These are phyloP conservation scores for Phalloptychus januarius DNA, from an alignment of 2,797 vertebrate species.

Conservation along the genomic window DNA sequence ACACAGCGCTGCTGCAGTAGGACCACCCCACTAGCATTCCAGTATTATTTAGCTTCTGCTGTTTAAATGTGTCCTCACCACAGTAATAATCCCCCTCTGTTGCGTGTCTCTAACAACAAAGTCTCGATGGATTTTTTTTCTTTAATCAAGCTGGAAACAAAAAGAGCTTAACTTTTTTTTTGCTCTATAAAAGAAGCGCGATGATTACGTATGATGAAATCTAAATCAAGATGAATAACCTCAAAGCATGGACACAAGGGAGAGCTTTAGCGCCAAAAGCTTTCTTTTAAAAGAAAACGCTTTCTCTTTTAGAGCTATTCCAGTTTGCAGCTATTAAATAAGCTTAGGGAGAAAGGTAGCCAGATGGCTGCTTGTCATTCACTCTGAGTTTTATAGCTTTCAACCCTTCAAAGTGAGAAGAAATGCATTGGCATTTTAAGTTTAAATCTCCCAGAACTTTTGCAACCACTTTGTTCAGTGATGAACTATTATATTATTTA, in stretches of 20 bases:
- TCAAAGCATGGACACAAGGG: slow-evolving; percentile 54
- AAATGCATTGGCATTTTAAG: slow-evolving; percentile 32
- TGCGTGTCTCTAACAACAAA: slow-evolving; percentile 29
- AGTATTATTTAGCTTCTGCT: slow-evolving; percentile 17
- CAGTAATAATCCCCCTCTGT: slow-evolving; percentile 40
- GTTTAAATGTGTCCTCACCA: slow-evolving; percentile 26
- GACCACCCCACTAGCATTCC: slow-evolving; percentile 21
- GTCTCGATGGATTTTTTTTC: slow-evolving; percentile 38
- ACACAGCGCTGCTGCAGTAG: not conserved
- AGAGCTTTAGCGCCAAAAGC: slow-evolving; percentile 57
- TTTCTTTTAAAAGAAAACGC: slow-evolving; percentile 53
- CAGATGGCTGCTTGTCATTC: slow-evolving; percentile 73
- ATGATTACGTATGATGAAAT: slow-evolving; percentile 62
- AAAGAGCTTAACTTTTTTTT: slow-evolving; percentile 52
- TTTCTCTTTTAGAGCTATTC: slow-evolving; percentile 67
- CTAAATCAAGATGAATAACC: slow-evolving; percentile 61
- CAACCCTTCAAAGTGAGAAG: slow-evolving; percentile 42
- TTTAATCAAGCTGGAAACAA: slow-evolving; percentile 50
- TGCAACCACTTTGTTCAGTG: not conserved
- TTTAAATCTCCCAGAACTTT: slow-evolving; percentile 23
- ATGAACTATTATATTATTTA: not conserved
- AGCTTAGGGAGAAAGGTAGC: slow-evolving; percentile 41
- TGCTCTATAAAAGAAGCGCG: slow-evolving; percentile 27
- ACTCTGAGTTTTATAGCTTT: slow-evolving; percentile 41
- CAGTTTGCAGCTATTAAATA: slow-evolving; percentile 57